phyloP scores from a whole-genome alignment of 2,113 vertebrate species.

The Silurus glanis region DNA sequence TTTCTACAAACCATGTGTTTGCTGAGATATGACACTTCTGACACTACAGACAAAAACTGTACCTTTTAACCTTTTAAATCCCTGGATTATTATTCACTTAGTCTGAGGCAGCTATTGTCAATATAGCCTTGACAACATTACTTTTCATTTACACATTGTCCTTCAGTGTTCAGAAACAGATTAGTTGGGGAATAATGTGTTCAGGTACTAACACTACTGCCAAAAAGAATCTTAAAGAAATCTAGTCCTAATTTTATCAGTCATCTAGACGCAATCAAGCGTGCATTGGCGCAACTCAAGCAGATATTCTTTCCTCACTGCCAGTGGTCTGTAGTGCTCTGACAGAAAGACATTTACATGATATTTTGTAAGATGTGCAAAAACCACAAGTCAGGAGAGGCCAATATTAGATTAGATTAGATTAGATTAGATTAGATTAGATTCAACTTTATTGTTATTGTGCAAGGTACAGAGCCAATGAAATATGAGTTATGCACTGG shows the following conservation, averaged over 20 bases:
- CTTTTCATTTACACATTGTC: background rate
- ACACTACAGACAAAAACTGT: background rate
- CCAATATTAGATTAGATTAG: no score
- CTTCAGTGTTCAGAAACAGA: background rate
- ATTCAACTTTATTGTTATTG: no score
- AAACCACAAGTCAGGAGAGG: no score
- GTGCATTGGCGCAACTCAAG: background rate
- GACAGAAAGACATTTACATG: background rate
- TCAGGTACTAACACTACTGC: background rate
- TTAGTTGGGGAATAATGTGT: background rate
- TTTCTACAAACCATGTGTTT: background rate
- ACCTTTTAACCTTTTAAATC: background rate
- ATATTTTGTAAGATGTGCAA: background rate
- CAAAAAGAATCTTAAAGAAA: background rate
- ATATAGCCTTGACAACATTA: background rate
- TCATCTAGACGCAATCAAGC: background rate
- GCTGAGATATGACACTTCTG: background rate
- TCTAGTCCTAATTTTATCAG: slow-evolving; percentile 8
- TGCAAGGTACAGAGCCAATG: no score
- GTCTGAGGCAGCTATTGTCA: background rate
- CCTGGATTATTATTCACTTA: background rate
- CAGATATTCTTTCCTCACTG: slow-evolving; percentile 5
- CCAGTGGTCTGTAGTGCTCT: background rate
- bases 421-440: no score
- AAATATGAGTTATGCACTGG: no score